phyloP scores from a whole-genome alignment of 2,797 vertebrate species.

The Aselliscus stoliczkanus region DNA sequence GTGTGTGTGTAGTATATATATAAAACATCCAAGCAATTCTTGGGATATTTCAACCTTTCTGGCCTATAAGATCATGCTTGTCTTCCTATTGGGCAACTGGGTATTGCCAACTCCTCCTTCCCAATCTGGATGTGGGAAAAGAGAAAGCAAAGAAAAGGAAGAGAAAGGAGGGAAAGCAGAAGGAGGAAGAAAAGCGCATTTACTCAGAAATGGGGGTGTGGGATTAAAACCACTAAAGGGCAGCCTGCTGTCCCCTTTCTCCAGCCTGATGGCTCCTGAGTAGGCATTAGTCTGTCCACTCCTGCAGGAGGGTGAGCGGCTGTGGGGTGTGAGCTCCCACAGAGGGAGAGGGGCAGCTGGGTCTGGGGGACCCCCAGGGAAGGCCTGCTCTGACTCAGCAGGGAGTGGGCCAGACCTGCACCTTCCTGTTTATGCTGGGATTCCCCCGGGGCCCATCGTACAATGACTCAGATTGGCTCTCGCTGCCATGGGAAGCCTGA shows the following conservation, averaged over 20 bases:
- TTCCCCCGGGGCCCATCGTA: not conserved
- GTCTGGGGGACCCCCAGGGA: no score
- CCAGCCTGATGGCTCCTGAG: not conserved
- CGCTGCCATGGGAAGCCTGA: not conserved
- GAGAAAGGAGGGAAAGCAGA: no score
- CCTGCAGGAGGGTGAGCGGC: not conserved
- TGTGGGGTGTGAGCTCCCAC: not conserved
- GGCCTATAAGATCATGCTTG: not conserved
- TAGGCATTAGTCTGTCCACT: not conserved
- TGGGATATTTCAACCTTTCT: not conserved
- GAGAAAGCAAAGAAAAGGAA: not conserved
- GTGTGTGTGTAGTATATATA: no score
- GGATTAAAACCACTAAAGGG: not conserved
- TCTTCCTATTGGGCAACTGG: not conserved
- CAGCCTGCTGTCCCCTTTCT: not conserved
- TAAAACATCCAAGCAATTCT: not conserved
- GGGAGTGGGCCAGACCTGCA: not conserved
- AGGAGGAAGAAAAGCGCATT: not conserved
- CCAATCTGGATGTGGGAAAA: not conserved
- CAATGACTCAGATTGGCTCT: constrained; percentile 34
- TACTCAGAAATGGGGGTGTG: not conserved
- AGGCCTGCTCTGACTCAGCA: constrained; percentile 16
- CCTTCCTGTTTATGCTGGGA: constrained; percentile 12
- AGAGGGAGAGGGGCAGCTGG: not conserved
- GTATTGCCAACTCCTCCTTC: not conserved